A percentile compares a stretch with the other conserved stretches of the same genome.
Conservation (phyloP, 2,888 invertebrate species). For the Temnothorax unifasciatus region DNA sequence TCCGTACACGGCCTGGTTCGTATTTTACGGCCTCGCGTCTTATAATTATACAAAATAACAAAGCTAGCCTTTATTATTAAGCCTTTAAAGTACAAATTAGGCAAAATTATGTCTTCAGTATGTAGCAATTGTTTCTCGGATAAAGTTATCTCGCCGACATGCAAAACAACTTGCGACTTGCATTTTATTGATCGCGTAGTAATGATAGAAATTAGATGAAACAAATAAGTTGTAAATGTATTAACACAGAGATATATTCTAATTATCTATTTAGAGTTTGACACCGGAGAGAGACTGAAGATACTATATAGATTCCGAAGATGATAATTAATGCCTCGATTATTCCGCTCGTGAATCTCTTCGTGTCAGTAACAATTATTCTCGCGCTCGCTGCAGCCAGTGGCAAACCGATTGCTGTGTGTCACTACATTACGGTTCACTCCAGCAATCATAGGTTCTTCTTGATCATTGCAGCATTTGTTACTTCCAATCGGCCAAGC, state of each 20-base stretch:
- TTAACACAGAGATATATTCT: constrained; percentile 6
- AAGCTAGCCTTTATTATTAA: constrained; percentile 6
- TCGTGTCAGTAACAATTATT: constrained; percentile 15
- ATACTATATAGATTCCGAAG: neutral
- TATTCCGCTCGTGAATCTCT: constrained; percentile 40
- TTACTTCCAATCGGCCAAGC: constrained; percentile 40
- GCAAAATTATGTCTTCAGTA: neutral
- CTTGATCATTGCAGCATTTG: constrained; percentile 46
- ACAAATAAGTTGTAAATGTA: neutral
- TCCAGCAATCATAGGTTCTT: constrained; percentile 29
- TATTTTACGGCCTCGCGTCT: constrained; percentile 15
- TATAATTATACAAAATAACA: constrained; percentile 30
- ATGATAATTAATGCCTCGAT: constrained; percentile 15
- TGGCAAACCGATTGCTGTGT: neutral
- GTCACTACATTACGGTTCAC: constrained; percentile 28
- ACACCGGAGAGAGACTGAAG: neutral
- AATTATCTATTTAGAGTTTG: constrained; percentile 10
- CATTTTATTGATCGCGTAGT: neutral
- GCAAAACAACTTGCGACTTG: neutral
- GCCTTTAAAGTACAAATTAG: constrained; percentile 8
- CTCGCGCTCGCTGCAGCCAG: neutral
- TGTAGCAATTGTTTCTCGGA: neutral
- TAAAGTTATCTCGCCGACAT: neutral
- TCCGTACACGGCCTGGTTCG: constrained; percentile 33
- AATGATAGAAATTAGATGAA: neutral